phyloP scores from a whole-genome alignment of 2,797 vertebrate genomes.

The Cossypha polioptera region DNA sequence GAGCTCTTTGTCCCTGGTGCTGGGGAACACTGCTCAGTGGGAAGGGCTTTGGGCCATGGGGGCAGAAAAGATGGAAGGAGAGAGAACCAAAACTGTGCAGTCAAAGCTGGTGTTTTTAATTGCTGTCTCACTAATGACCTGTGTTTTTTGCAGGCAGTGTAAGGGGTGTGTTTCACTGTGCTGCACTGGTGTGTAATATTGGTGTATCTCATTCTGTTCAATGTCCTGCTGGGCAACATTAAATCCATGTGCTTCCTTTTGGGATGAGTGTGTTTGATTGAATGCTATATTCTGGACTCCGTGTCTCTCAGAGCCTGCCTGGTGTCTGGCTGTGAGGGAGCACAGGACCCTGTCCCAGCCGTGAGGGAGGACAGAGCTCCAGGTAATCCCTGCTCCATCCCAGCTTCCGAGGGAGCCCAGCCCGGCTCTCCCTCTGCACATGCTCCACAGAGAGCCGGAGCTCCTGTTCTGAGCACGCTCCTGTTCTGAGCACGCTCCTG shows the following conservation, averaged over 20 bases:
- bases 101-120: not conserved
- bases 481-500: slow-evolving; percentile 65
- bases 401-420: not conserved
- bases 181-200: not conserved
- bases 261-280: not conserved
- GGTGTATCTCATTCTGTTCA: not conserved
- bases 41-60: not conserved
- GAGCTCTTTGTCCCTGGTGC: not conserved
- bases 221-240: not conserved
- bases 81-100: not conserved
- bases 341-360: not conserved
- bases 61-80: not conserved
- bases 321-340: not conserved
- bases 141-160: not conserved
- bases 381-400: not conserved
- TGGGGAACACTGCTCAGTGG: rapidly evolving
- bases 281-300: not conserved
- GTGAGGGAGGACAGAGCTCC: not conserved
- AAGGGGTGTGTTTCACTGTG: not conserved
- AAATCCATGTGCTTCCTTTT: not conserved
- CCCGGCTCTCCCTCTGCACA: not conserved
- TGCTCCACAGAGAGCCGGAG: not conserved
- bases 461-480: slow-evolving; percentile 70
- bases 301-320: not conserved
- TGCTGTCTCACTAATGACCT: not conserved